These are phyloP conservation scores for Pygathrix nemaeus DNA, from an alignment of 2,113 vertebrate genomes.

Conservation along the genomic window DNA sequence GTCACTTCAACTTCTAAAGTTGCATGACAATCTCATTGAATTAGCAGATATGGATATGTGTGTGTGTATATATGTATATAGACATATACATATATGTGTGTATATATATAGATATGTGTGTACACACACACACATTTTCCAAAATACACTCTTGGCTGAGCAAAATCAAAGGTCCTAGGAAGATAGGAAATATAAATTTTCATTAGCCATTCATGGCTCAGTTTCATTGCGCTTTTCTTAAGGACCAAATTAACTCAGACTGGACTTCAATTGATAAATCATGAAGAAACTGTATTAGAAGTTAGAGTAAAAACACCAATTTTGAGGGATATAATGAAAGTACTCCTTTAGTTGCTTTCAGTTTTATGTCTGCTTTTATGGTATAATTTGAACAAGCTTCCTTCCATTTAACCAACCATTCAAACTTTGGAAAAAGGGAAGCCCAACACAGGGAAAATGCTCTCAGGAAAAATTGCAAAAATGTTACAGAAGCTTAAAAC, in stretches of 20 bases:
- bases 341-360: not conserved
- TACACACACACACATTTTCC: not conserved
- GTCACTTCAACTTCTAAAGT: not conserved
- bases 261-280: not conserved
- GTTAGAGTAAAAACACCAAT: not conserved
- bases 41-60: not conserved
- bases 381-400: not conserved
- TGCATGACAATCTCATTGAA: not conserved
- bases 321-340: not conserved
- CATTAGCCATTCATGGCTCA: not conserved
- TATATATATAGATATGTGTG: too few species aligned
- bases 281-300: conserved; percentile 13
- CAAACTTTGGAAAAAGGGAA: conserved; percentile 21
- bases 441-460: not conserved
- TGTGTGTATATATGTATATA: too few species aligned
- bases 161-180: not conserved
- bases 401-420: not conserved
- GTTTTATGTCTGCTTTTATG: not conserved
- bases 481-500: conserved; percentile 13
- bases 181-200: not conserved
- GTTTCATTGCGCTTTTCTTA: not conserved
- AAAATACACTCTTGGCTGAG: not conserved
- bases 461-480: conserved; percentile 2
- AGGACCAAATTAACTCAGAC: not conserved
- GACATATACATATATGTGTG: too few species aligned